Conservation (phyloP, 1,140 invertebrate species). For the Drosophila mayri region DNA sequence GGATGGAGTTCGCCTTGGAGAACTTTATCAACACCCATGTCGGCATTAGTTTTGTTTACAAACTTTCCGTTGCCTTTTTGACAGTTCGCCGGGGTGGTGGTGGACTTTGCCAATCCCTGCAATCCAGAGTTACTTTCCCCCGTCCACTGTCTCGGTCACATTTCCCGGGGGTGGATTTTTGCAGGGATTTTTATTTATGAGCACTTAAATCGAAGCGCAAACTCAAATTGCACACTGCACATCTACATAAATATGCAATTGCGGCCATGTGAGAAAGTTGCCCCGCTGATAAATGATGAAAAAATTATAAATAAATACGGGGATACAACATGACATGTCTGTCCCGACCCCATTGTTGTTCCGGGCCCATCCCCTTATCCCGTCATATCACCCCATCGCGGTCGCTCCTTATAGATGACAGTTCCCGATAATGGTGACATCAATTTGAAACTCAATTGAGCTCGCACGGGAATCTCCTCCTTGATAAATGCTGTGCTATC, state of each 20-base stretch:
- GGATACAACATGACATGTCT: constrained; percentile 32
- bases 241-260: constrained; percentile 84
- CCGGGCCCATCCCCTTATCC: constrained; percentile 27
- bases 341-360: constrained; percentile 29
- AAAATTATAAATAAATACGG: constrained; percentile 78
- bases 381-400: constrained; percentile 33
- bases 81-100: constrained; percentile 56
- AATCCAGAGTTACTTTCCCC: constrained; percentile 1
- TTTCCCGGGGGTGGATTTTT: constrained; percentile 21
- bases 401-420: constrained; percentile 75
- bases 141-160: background rate
- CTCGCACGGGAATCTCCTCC: constrained; percentile 21
- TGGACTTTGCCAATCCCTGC: constrained; percentile 1
- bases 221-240: constrained; percentile 71
- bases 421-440: constrained; percentile 83
- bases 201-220: constrained; percentile 84
- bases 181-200: constrained; percentile 82
- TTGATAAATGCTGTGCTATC: constrained; percentile 80
- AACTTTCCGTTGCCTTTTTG: constrained; percentile 84
- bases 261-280: constrained; percentile 71
- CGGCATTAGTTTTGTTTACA: constrained; percentile 85
- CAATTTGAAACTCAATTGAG: constrained; percentile 85
- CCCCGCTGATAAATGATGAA: constrained; percentile 75
- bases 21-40: constrained; percentile 85
- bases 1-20: constrained; percentile 52